Evolutionary conservation across 2,797 vertebrate species (phyloP), one percentile per base, ranked within the genome.

Genomic region (Gymnoscopelus microlampas): DNA sequence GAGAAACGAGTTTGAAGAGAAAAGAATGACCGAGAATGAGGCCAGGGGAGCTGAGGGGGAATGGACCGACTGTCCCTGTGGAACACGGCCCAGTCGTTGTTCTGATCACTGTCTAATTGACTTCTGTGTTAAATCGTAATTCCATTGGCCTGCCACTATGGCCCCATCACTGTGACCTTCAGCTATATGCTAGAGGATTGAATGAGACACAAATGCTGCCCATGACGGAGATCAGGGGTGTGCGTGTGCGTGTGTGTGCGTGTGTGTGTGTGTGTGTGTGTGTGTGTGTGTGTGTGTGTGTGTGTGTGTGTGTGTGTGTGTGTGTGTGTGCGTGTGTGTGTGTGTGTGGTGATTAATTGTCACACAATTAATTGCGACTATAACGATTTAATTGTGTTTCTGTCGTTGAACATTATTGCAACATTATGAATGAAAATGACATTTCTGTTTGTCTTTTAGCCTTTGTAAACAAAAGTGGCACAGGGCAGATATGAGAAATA

Each of bases 161-260:
- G 70, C 65, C 68, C 79, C 76, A 76, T 87, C 83, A 87, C 58
- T 57, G 65, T 88, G 84, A 91, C 90, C 87, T 89, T 91, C 82
- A 77, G 67, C 61, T 59, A 57, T 87, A 77, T n/a, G n/a, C 86
- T 87, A 60, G 77, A 79, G 63, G 51, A 64, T 48, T 44, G 66
- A 85, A 81, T 80, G 54, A 73, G 71, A n/a, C n/a, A 53, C 63
- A 74, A 74, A 76, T 69, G 69, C 69, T 58, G 60, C 55, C 58
- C 32, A 60, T 81, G 61, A 78, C 70, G 64, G 59, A 56, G 12
- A 47, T 44, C 65, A 29, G 44, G 3, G 49, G 35, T 32, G 19
- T 53, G 49, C n/a, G 47, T 50, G 9, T 0, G 26, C n/a, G 44
- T 5, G 50, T 44, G 39, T 11, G 19, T 11, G 9, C 1, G 7